Base-by-base conservation (phyloP, 2,797 vertebrate genomes). In the Melanotaenia pygmaea region DNA sequence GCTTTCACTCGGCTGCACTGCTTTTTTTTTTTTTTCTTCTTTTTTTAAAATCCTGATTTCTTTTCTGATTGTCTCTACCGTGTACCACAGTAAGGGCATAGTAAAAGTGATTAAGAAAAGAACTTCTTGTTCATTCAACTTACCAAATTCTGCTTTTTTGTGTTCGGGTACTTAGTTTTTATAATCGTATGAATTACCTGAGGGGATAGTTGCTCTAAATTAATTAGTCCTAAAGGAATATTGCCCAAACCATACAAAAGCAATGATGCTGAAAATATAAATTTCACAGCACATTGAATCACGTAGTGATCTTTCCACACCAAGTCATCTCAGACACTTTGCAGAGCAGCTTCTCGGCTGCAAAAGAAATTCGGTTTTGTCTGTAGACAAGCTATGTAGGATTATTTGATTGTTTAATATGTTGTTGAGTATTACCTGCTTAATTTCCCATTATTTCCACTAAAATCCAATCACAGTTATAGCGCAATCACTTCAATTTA, bases 221-320 rank as follows among this genome's bases (percentile, higher is more conserved):
- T 26, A 53, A 53, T 24, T 53, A 26, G 11, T 26, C 3, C 51
- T 13, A 53, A 22, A 53, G 11, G 22, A 53, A 53, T 26, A 53
- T 22, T 12, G 22, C 24, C 5, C 11, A 53, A 53, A 53, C 1
- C 51, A 53, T 26, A 14, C 2, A 12, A 13, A 26, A 26, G n/a
- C 24, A 53, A 10, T 13, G 22, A 53, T n/a, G 51, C 22, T 53
- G 24, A 24, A 53, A 53, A 53, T 53, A 24, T 12, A 53, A 26
- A 24, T 24, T 53, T 53, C 12, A 26, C 24, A 53, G 51, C n/a
- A 57, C 9, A 4, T 56, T 74, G 14, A 65, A 59, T 28, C 35
- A 26, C 66, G 34, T 30, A 71, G 34, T 59, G 11, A 37, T 34
- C 35, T 75, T 75, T 59, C 14, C 45, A 16, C 16, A 40, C 18